Evolutionary conservation across 2,113 vertebrate species (phyloP), one percentile per base, ranked within the genome.

Genomic region (Pycnonotus jocosus): DNA sequence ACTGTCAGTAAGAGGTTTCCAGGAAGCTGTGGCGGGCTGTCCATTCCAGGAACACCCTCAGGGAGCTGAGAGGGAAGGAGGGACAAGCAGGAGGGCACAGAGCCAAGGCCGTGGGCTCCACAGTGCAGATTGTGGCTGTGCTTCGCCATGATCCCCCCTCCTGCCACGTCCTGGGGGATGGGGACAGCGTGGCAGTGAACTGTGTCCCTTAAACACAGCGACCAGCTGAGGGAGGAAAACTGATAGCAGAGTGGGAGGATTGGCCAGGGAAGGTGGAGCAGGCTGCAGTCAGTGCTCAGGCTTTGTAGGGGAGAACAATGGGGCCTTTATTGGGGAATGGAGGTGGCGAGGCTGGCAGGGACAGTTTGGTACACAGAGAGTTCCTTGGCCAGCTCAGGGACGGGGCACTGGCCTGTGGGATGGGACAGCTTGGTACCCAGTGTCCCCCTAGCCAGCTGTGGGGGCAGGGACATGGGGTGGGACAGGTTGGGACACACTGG

Each of bases 241-340:
- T 56, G 91, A 94, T 70, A 86, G 72, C 50, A 21, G 66, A 57
- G 15, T 5, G 1, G 57, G 66, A 90, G 85, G 90, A 74, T 33
- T 85, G 85, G 85, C n/a, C 7, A 9, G 81, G 79, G 90, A 95
- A 95, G 95, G 96, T 88, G 96, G 96, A 94, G 94, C 86, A 50
- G 64, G 64, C 94, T 74, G 95, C 80, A 66, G 92, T 96, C 80
- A 66, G 92, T 96, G 14, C 50, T 83, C 86, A 23, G 90, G 95
- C 95, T 96, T 88, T 88, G 96, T 88, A 1, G 0, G 51, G 85
- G 38, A 88, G 84, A 94, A 97, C 96, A 97, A 96, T 95, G 86
- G 13, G 60, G 71, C 86, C 92, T 95, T 97, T 97, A 73, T 90
- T 27, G 82, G 88, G 90, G 68, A 81, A 86, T 69, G 88, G 80